Evolutionary conservation across 2,888 invertebrate species (phyloP).

Genomic region (Liposcelis brunnea): DNA sequence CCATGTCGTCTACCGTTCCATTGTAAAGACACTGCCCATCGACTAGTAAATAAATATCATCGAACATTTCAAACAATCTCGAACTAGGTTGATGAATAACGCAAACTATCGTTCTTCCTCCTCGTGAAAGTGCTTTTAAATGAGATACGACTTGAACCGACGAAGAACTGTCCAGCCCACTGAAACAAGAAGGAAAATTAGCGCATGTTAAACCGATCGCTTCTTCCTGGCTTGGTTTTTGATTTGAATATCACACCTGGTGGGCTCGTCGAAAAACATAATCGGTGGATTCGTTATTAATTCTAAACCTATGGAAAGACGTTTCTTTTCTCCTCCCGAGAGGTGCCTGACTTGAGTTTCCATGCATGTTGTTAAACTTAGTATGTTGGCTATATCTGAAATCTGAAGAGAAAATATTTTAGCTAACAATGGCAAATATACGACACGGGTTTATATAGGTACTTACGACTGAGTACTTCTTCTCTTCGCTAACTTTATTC

Average conservation of each 20-base stretch:
- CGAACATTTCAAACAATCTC: constrained; percentile 51
- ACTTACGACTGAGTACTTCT: constrained; percentile 18
- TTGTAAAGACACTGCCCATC: constrained; percentile 50
- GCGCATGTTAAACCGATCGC: too few relatives aligned
- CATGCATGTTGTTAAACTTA: constrained; percentile 31
- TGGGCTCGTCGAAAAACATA: constrained; percentile 44
- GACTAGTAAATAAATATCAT: constrained; percentile 50
- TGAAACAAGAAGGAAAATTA: constrained; percentile 20
- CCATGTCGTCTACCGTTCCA: constrained; percentile 40
- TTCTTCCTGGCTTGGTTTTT: too few relatives aligned
- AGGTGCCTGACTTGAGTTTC: constrained; percentile 32
- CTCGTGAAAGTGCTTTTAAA: constrained; percentile 40
- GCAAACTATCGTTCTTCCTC: constrained; percentile 52
- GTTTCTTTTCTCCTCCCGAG: constrained; percentile 41
- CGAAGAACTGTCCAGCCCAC: constrained; percentile 44
- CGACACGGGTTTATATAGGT: too few relatives aligned
- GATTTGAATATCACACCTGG: constrained; percentile 25
- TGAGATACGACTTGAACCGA: constrained; percentile 47
- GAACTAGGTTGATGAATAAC: constrained; percentile 70
- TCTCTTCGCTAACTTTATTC: constrained; percentile 14
- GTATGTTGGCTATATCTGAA: constrained; percentile 31
- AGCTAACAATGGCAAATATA: neutral
- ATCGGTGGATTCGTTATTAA: constrained; percentile 41
- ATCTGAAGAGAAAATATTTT: constrained; percentile 25
- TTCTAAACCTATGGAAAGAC: constrained; percentile 40